Evolutionary conservation across 2,113 vertebrate genomes (phyloP).

Genomic region (Sander vitreus): DNA sequence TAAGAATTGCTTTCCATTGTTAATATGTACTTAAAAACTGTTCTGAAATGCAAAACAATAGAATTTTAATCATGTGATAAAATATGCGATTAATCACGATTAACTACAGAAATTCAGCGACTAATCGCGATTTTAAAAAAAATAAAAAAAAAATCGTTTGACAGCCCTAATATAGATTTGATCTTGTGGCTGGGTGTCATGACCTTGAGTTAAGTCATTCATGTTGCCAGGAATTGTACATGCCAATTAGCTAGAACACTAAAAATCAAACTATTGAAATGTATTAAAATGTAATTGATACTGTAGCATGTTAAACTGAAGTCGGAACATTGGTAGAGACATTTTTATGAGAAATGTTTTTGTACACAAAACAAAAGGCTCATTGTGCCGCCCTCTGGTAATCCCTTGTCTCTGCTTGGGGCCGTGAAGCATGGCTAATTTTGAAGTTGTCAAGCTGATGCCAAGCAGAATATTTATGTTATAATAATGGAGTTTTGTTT

Average conservation of each 20-base stretch:
- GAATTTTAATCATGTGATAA: too few relatives aligned
- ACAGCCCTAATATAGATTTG: too few relatives aligned
- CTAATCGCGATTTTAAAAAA: too few relatives aligned
- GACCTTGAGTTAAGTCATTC: background rate
- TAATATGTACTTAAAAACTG: too few relatives aligned
- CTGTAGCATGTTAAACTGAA: slow-evolving; percentile 9
- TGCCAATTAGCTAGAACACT: background rate
- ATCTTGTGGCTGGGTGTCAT: background rate
- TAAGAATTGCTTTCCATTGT: too few relatives aligned
- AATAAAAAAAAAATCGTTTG: too few relatives aligned
- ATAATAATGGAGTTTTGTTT: slow-evolving; percentile 35
- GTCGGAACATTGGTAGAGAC: slow-evolving; percentile 1
- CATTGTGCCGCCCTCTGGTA: slow-evolving; percentile 19
- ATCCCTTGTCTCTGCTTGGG: slow-evolving; percentile 12
- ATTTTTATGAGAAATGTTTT: slow-evolving; percentile 20
- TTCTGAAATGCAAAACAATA: too few relatives aligned
- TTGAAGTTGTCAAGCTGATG: slow-evolving; percentile 45
- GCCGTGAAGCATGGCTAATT: slow-evolving; percentile 44
- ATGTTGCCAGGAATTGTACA: background rate
- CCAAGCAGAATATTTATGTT: slow-evolving; percentile 35
- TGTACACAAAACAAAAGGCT: slow-evolving; percentile 16
- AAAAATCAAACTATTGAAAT: background rate
- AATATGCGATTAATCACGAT: too few relatives aligned
- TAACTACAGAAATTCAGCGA: too few relatives aligned
- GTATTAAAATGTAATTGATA: slow-evolving; percentile 21